Conservation (phyloP, 2,113 vertebrate genomes). For the Lichenostomus cassidix region DNA sequence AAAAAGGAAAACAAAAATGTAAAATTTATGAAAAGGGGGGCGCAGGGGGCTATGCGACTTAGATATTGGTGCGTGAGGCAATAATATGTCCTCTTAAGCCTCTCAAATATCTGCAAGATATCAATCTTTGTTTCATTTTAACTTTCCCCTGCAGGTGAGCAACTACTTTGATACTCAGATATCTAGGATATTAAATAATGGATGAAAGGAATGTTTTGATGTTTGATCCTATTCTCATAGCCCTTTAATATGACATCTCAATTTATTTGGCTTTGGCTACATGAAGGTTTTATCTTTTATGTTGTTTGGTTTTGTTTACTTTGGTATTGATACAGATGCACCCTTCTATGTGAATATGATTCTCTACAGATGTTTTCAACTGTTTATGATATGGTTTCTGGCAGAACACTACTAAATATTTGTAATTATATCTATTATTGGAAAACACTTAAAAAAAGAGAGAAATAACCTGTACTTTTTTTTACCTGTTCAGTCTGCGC, state of each 20-base stretch:
- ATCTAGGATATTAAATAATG: background rate
- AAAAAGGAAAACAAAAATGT: background rate
- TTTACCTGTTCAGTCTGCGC: background rate
- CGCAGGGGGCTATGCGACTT: background rate
- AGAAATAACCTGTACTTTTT: background rate
- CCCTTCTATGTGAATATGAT: background rate
- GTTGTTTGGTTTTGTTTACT: background rate
- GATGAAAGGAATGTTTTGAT: background rate
- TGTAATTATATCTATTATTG: background rate
- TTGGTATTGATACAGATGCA: background rate
- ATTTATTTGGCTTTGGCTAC: conserved; percentile 1
- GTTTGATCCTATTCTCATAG: background rate
- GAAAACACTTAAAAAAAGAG: background rate
- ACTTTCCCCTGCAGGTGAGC: background rate
- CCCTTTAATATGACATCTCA: background rate
- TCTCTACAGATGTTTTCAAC: background rate
- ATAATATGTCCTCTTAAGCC: background rate
- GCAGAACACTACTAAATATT: background rate
- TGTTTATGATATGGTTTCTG: background rate
- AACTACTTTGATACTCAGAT: background rate
- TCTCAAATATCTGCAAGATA: background rate
- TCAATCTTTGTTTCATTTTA: background rate
- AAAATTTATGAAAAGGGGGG: background rate
- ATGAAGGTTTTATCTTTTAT: background rate
- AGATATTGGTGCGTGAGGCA: background rate